Conservation (phyloP, 2,797 vertebrate species). For the Enteromius treurensis region DNA sequence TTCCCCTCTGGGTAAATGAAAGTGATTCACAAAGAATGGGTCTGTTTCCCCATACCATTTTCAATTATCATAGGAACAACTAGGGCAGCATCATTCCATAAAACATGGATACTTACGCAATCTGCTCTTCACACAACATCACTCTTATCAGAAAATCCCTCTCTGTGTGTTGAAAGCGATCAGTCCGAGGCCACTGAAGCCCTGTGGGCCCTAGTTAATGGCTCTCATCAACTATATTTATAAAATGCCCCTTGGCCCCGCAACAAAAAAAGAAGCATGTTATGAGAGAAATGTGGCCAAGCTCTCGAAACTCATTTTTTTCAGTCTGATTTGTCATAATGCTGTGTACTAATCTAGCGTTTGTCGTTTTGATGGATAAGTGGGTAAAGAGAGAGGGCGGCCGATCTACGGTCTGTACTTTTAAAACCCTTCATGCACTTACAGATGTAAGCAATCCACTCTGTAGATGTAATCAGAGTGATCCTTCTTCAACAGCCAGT, state of each 20-base stretch:
- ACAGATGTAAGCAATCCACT: conserved; percentile 62
- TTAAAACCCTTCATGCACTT: conserved; percentile 72
- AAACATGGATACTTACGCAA: conserved; percentile 26
- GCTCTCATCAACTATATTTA: conserved; percentile 56
- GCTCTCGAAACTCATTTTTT: conserved; percentile 65
- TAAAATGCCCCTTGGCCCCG: conserved; percentile 27
- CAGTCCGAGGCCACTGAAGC: conserved; percentile 16
- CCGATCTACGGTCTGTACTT: conserved; percentile 66
- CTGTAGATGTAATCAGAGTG: conserved; percentile 73
- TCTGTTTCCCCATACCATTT: conserved; percentile 38
- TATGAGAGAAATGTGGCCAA: conserved; percentile 66
- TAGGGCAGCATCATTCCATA: conserved; percentile 38
- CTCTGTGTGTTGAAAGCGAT: conserved; percentile 26
- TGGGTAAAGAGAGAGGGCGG: conserved; percentile 70
- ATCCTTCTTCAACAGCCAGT: conserved; percentile 62
- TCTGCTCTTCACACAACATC: conserved; percentile 29
- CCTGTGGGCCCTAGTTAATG: conserved; percentile 45
- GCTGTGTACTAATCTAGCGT: conserved; percentile 70
- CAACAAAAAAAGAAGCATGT: conserved; percentile 41
- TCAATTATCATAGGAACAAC: conserved; percentile 39
- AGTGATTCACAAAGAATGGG: conserved; percentile 36
- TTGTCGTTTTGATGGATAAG: conserved; percentile 77
- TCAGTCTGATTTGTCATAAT: conserved; percentile 75
- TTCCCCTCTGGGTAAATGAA: conserved; percentile 35
- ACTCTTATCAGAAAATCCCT: conserved; percentile 36